Conservation (phyloP, 2,797 vertebrate species). For the Onychomys torridus region DNA sequence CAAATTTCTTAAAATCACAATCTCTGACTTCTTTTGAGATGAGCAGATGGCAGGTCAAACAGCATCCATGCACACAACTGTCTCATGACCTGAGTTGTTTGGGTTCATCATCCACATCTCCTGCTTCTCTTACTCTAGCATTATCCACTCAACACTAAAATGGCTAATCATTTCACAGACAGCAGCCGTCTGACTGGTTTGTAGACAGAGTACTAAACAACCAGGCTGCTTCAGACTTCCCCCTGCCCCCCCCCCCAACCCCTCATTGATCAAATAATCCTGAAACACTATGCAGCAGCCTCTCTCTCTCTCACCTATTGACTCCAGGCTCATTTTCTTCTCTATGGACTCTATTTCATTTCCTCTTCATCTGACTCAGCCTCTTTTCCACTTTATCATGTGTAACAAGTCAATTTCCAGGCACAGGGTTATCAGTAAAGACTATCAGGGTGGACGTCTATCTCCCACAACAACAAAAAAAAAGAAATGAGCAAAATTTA, state of each 20-base stretch:
- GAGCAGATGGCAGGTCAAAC: not conserved
- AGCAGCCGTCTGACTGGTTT: constrained; percentile 63
- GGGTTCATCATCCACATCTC: constrained; percentile 22
- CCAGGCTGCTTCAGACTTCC: constrained; percentile 37
- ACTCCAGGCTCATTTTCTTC: constrained; percentile 78
- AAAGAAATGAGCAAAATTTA: not conserved
- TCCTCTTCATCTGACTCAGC: constrained; percentile 77
- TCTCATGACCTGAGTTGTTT: constrained; percentile 42
- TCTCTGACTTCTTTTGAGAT: not conserved
- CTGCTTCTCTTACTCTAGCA: constrained; percentile 38
- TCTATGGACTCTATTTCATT: constrained; percentile 78
- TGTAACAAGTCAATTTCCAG: constrained; percentile 79
- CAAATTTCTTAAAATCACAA: constrained; percentile 13
- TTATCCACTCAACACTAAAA: constrained; percentile 54
- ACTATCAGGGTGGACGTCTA: constrained; percentile 72
- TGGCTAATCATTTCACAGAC: constrained; percentile 67
- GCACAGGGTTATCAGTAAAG: constrained; percentile 72
- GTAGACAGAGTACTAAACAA: constrained; percentile 59
- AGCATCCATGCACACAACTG: not conserved
- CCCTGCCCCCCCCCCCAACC: too few relatives aligned
- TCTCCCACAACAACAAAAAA: constrained; percentile 54
- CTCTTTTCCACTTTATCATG: constrained; percentile 76
- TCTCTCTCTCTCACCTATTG: constrained; percentile 72
- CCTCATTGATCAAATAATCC: constrained; percentile 79
- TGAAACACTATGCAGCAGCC: constrained; percentile 29